Base-by-base conservation (phyloP, 2,888 invertebrate species). In the Melikaiella ostensackeni region DNA sequence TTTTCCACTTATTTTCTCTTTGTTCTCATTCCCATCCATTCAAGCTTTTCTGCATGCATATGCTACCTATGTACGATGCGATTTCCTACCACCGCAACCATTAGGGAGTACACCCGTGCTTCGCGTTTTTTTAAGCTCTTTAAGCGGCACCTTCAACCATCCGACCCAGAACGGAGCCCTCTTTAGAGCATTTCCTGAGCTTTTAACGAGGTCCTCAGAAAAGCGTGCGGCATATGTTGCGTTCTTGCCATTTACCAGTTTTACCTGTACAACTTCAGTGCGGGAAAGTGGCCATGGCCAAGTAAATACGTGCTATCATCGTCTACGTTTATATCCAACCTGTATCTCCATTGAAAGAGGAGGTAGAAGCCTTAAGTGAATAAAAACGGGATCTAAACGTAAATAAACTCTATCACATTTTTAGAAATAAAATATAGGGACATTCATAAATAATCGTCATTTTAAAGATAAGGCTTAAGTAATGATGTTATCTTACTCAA, bases 161-260 rank as follows among this genome's bases (percentile, higher is more conserved):
- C 76, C 79, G 75, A 75, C 75, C 79, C 66, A 73, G 70, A 62
- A 74, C 73, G 55, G 62, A 63, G 75, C 74, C 74, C 50, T 73
- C 83, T 87, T 88, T 84, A 85, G 83, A 84, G 85, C 86, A 85
- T 88, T 88, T 85, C 85, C 86, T 81, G 84, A 84, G 88, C 87
- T 87, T 87, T 88, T 88, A 88, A 87, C 87, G 88, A 87, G 87
- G 82, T 83, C 75, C 82, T 86, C 84, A 64, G 85, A 85, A 87
- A 86, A 85, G 82, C 80, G 76, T 77, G 61, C 50, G 33, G 76
- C 50, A 62, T 62, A 61, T 62, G 74, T 76, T n/a, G 76, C 46
- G 77, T 79, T 81, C 75, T 77, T 83, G 80, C 80, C 77, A 81
- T 82, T 83, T 82, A 78, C 77, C 59, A 75, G 57, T 75, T 33